Base-by-base conservation (phyloP, 2,888 invertebrate species). In the Acronicta leporina region DNA sequence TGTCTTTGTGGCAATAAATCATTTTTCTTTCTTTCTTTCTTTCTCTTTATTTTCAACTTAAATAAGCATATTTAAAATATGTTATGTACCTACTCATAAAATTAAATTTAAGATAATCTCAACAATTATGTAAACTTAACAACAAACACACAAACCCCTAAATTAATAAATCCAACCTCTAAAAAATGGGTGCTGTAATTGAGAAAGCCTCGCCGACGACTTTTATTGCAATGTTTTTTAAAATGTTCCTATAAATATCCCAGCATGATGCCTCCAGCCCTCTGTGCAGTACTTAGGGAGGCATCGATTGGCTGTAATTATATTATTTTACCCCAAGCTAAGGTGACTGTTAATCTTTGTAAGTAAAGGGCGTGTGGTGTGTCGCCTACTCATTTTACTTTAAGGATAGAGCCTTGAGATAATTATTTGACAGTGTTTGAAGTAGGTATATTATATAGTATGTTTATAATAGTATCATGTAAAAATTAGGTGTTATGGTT, bases 281-380 rank as follows among this genome's bases (percentile, higher is more conserved):
- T 38, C 55, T 15, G 40, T 73, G 73, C 68, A 67, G 79, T 81
- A 60, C 88, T 83, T 74, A 85, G 89, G 87, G 87, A 82, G 81
- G 78, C 90, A 91, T 91, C 91, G 91, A 91, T 91, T 91, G 90
- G 81, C 81, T 73, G 82, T 92, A 92, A 92, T 92, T 90, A 87
- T 87, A 91, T 92, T 91, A 91, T 84, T 81, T 81, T 80, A 85
- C 90, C 91, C 87, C 73, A 81, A 82, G 82, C 83, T 86, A 82
- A 85, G 87, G 84, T 75, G 83, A 77, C 81, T 84, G 86, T 86
- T 90, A 87, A 89, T 88, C 87, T 86, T 84, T 81, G 85, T 84
- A 85, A 77, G 73, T 73, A 67, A 85, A 84, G 82, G 82, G 77
- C 70, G 79, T 72, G 77, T 69, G 71, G 77, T 61, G 81, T 79